Conservation (phyloP, 1,140 invertebrate species). For the Pissodes strobi region DNA sequence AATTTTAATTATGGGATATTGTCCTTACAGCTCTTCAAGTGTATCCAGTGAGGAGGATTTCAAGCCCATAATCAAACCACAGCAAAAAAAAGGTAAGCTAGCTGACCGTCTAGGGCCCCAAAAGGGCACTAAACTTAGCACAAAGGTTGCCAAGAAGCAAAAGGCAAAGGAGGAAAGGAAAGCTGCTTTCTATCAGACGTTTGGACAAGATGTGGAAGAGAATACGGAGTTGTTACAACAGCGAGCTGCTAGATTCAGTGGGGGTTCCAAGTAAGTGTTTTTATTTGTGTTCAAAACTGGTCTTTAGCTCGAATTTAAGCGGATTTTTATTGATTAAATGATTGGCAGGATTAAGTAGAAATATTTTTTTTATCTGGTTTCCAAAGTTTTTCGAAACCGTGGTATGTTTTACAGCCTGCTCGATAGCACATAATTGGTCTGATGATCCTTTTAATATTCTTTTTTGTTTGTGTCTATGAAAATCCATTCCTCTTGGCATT, state of each 20-base stretch:
- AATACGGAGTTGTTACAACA: conserved; percentile 77
- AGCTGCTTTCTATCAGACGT: conserved; percentile 72
- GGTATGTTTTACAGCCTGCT: no score
- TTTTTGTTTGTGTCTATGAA: no score
- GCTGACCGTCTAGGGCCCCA: conserved; percentile 51
- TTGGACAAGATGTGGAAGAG: conserved; percentile 67
- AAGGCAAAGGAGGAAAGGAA: conserved; percentile 65
- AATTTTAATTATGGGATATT: no score
- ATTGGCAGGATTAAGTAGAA: no score
- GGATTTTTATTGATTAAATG: no score
- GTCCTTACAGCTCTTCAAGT: conserved; percentile 39
- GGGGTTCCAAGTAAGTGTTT: conserved; percentile 12
- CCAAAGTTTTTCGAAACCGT: no score
- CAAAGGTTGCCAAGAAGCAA: conserved; percentile 53
- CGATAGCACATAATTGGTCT: no score
- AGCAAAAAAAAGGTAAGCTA: conserved; percentile 54
- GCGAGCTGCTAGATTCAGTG: conserved; percentile 82
- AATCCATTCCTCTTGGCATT: no score
- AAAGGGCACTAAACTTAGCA: conserved; percentile 44
- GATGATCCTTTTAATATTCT: no score
- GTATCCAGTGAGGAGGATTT: conserved; percentile 51
- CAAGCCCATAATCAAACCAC: conserved; percentile 54
- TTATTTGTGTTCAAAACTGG: background rate
- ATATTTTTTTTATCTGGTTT: no score
- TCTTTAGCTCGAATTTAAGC: no score